Base-by-base conservation (phyloP, 2,797 vertebrate species). In the Oreonectes daqikongensis region DNA sequence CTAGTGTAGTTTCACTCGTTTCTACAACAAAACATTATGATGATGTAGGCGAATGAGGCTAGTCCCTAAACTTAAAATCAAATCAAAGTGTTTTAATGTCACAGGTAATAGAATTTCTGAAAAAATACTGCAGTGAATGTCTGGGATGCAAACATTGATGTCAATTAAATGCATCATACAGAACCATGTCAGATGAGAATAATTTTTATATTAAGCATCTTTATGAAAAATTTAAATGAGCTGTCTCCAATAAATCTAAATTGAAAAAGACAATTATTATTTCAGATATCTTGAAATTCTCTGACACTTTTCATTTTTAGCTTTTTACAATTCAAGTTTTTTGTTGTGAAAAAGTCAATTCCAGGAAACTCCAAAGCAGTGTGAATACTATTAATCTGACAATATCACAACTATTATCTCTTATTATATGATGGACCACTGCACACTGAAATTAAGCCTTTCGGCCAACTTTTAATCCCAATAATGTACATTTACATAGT, bases 91-190 rank as follows among this genome's bases (percentile, higher is more conserved):
- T 5, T 46, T 46, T 46, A 17, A 61, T 10, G 22, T 42, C 35
- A 26, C 3, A 55, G 20, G 67, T 40, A 40, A 35, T 22, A 64
- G 0, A 35, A 40, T 28, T 28, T 40, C 9, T 74, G 35, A 44
- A 74, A 53, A 18, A 28, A 48, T 68, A 68, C 52, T 59, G 64
- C 64, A 67, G 64, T 67, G 18, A 67, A 42, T 66, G 12, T 66
- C 14, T 26, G 28, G 11, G 17, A 66, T 52, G 10, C 6, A 17
- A 26, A 4, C 48, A 38, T 12, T 32, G 26, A 57, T 28, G 11
- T 8, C 7, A 18, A 15, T 57, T 15, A 15, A 57, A 59, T n/a
- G n/a, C n/a, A n/a, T n/a, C n/a, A n/a, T n/a, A 15, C 7, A 61
- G 59, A 8, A 20, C 35, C 44, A 60, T 30, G n/a, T 40, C 63